Evolutionary conservation across 2,888 invertebrate species (phyloP).

Genomic region (Drepanosiphum platanoidis): DNA sequence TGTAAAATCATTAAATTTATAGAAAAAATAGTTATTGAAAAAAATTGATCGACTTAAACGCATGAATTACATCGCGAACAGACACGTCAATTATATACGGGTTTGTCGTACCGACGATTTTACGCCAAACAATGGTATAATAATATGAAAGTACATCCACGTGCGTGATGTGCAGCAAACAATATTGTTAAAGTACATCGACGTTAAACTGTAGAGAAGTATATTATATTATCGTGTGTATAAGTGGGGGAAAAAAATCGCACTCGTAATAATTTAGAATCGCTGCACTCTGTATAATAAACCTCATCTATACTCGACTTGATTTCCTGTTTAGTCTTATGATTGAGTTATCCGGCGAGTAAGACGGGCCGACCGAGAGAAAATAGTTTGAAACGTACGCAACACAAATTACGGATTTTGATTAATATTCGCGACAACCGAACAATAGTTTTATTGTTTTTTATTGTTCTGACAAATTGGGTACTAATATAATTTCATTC

Average conservation of each 20-base stretch:
- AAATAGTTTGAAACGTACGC: background rate
- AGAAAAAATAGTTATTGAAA: too few species aligned
- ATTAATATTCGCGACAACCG: background rate
- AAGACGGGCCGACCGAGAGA: background rate
- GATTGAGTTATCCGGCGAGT: conserved; percentile 25
- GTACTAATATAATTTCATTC: background rate
- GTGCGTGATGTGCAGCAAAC: background rate
- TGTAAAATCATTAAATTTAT: too few species aligned
- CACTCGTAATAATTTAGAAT: background rate
- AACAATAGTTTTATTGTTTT: too few species aligned
- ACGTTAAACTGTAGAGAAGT: background rate
- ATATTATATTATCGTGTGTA: too few species aligned
- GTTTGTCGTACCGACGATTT: too few species aligned
- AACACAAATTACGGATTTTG: background rate
- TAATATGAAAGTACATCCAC: too few species aligned
- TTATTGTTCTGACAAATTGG: background rate
- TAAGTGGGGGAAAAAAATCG: background rate
- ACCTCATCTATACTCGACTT: background rate
- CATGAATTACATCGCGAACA: too few species aligned
- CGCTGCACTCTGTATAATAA: background rate
- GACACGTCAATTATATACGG: too few species aligned
- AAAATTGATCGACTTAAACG: too few species aligned
- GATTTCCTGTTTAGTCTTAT: conserved; percentile 21
- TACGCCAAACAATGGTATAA: too few species aligned
- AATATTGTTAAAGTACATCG: background rate